Evolutionary conservation across 2,888 invertebrate genomes (phyloP).

Genomic region (Cephus nigrinus): DNA sequence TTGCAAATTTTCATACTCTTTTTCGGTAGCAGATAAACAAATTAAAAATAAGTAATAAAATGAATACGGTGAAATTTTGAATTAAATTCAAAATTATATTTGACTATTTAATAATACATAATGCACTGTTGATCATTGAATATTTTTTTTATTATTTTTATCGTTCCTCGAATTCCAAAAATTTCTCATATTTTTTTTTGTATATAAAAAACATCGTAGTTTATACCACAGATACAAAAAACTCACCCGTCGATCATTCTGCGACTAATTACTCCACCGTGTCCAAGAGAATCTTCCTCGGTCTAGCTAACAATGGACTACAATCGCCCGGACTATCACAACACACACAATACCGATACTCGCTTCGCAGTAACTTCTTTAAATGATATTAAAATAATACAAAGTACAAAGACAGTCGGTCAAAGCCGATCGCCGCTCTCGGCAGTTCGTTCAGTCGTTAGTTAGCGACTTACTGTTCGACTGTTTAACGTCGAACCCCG

Average conservation of each 20-base stretch:
- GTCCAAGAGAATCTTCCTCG: not conserved
- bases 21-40: too few species aligned
- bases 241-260: not conserved
- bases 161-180: not conserved
- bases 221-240: not conserved
- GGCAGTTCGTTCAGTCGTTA: not conserved
- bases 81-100: not conserved
- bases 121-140: not conserved
- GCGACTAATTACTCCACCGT: not conserved
- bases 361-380: not conserved
- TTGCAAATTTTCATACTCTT: not conserved
- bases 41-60: not conserved
- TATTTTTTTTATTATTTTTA: not conserved
- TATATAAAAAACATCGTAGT: not conserved
- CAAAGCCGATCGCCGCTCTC: not conserved
- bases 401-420: not conserved
- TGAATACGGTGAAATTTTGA: not conserved
- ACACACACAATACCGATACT: not conserved
- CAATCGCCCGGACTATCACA: not conserved
- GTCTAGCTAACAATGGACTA: not conserved
- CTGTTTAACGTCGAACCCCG: constrained; percentile 23
- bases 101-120: too few species aligned
- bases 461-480: constrained; percentile 15
- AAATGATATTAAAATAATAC: not conserved
- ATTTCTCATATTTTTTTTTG: not conserved